Conservation (phyloP, 2,113 vertebrate species). For the Stegostoma tigrinum region DNA sequence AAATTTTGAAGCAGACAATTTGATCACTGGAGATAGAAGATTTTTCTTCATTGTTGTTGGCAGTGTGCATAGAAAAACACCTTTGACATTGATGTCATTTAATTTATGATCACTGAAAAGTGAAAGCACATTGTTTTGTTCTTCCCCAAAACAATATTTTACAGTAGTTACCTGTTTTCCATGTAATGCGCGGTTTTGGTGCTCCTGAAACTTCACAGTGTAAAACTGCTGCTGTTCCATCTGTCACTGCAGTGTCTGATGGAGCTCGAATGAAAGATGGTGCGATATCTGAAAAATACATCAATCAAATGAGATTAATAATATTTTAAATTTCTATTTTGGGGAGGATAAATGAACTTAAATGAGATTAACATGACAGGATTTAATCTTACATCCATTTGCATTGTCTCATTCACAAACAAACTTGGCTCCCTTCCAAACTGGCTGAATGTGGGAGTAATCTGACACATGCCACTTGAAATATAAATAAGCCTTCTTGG, state of each 20-base stretch:
- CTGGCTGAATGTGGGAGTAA: background rate
- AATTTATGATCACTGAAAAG: background rate
- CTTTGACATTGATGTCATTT: background rate
- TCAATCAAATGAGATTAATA: background rate
- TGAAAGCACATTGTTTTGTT: background rate
- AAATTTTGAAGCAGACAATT: background rate
- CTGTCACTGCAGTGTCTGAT: conserved; percentile 72
- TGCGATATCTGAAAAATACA: conserved; percentile 62
- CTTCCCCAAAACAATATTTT: background rate
- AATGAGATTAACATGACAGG: background rate
- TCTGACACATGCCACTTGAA: background rate
- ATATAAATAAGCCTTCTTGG: background rate
- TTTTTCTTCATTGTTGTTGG: background rate
- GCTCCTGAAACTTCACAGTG: conserved; percentile 79
- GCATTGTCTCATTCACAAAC: background rate
- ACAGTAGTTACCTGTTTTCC: conserved; percentile 73
- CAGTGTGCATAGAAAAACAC: background rate
- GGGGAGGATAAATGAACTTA: background rate
- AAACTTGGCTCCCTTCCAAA: background rate
- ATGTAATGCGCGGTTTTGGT: conserved; percentile 78
- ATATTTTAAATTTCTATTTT: background rate
- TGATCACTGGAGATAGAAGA: background rate
- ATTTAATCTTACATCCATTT: background rate
- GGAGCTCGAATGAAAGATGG: conserved; percentile 66
- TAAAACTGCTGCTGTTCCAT: conserved; percentile 68